Base-by-base conservation (phyloP, 2,113 vertebrate genomes). In the Pomatorhinus ruficollis region DNA sequence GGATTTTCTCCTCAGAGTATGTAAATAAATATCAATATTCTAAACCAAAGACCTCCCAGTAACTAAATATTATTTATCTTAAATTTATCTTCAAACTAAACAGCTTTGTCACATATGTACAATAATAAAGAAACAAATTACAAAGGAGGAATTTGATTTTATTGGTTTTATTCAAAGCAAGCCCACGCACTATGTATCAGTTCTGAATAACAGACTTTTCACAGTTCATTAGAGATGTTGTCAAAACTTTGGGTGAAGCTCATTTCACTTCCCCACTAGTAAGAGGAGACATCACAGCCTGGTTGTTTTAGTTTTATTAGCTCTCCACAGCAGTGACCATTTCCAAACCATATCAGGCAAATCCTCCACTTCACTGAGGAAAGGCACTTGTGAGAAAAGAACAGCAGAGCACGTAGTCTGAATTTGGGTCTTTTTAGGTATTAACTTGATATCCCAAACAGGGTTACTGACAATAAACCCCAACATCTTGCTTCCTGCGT, bases 1-100 rank as follows among this genome's bases (percentile, higher is more conserved):
- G 31, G 49, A 75, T 59, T 53, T 86, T 69, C 40, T 21, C 39
- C 59, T 86, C 3, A 0, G 16, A 84, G 37, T 80, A 84, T 88
- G 87, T 95, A 96, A 95, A 97, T 96, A 97, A 95, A 85, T 52
- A 94, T 66, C 74, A 96, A 85, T 69, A 92, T 76, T 93, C 74
- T 61, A 94, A 83, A 89, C 64, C 64, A 63, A 90, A 89, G 97
- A 96, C 85, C 93, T 97, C 95, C 94, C 96, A 96, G 92, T 40
- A 94, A 83, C 44, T 20, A 90, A 83, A 65, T 87, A 81, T n/a
- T 82, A 94, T 93, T 97, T 94, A 95, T 94, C 83, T 74, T 87
- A 63, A 49, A 90, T 93, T 85, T 60, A 44, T 93, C 82, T 90
- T 31, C 49, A 93, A 92, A 60, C 80, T 83, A 94, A 97, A 95